Evolutionary conservation across 2,888 invertebrate genomes (phyloP).

Genomic region (Glyphotaelius pellucidus): DNA sequence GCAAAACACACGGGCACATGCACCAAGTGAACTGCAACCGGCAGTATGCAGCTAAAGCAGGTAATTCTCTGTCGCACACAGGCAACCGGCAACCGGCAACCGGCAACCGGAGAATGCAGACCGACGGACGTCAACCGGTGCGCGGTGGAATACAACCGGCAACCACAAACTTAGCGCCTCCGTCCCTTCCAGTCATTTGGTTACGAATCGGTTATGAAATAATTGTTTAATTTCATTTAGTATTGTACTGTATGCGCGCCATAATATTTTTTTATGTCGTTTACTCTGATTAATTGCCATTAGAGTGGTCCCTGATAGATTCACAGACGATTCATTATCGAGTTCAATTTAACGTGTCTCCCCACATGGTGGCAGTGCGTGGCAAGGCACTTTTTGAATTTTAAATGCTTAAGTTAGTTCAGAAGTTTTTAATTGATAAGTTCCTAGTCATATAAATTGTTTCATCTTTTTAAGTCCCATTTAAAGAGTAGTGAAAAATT

Average conservation of each 20-base stretch:
- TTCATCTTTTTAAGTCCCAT: too few species aligned
- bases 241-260: too few species aligned
- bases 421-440: too few species aligned
- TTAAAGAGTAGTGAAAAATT: too few species aligned
- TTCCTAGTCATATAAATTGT: too few species aligned
- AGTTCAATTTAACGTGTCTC: too few species aligned
- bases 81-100: constrained; percentile 60
- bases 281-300: too few species aligned
- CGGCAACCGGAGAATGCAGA: not conserved
- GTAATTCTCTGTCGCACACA: not conserved
- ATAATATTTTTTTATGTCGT: too few species aligned
- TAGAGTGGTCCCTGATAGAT: too few species aligned
- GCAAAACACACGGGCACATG: constrained; percentile 64
- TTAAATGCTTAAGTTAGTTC: too few species aligned
- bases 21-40: constrained; percentile 60
- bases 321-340: too few species aligned
- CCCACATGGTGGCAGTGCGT: fast-evolving
- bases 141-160: not conserved
- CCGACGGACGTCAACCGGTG: not conserved
- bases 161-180: not conserved
- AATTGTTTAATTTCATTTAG: not conserved
- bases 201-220: not conserved
- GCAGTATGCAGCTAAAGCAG: constrained; percentile 41
- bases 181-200: not conserved
- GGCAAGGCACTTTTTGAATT: too few species aligned